Percentiles rank a stretch among this genome's conserved stretches.
Conservation (phyloP, 2,888 invertebrate genomes). For the Eupelmus urozonus region DNA sequence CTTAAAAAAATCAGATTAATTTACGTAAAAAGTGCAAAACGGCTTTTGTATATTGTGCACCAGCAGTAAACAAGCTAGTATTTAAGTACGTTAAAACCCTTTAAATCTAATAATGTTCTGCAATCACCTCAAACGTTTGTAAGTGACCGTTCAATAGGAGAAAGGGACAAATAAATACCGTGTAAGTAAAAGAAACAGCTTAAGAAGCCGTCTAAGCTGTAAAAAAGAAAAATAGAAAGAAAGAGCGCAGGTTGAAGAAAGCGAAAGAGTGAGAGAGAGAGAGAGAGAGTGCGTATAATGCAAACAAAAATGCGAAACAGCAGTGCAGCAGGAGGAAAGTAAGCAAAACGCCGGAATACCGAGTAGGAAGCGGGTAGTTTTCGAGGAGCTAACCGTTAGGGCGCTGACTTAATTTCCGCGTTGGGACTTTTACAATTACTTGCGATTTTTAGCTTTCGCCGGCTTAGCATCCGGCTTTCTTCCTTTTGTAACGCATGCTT, state of each 20-base stretch:
- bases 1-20: too few relatives aligned
- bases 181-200: background rate
- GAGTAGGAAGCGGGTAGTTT: constrained; percentile 24
- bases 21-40: too few relatives aligned
- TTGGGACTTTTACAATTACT: constrained; percentile 56
- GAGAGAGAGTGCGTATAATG: constrained; percentile 22
- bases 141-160: background rate
- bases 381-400: constrained; percentile 43
- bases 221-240: background rate
- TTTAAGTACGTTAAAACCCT: background rate
- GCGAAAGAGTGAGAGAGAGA: background rate
- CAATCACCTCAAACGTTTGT: background rate
- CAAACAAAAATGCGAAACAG: constrained; percentile 34
- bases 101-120: background rate
- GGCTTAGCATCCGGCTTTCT: background rate
- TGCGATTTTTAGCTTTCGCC: constrained; percentile 40
- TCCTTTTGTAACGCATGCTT: background rate
- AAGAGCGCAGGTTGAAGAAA: background rate
- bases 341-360: background rate
- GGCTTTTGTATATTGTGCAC: too few relatives aligned
- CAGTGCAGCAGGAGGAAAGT: background rate
- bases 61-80: background rate
- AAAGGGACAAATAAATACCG: background rate
- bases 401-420: constrained; percentile 53
- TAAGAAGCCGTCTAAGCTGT: background rate